A percentile compares a stretch with the other conserved stretches of the same genome.
These are phyloP conservation scores for Actias luna DNA, from an alignment of 2,888 invertebrate species.

Conservation along the genomic window DNA sequence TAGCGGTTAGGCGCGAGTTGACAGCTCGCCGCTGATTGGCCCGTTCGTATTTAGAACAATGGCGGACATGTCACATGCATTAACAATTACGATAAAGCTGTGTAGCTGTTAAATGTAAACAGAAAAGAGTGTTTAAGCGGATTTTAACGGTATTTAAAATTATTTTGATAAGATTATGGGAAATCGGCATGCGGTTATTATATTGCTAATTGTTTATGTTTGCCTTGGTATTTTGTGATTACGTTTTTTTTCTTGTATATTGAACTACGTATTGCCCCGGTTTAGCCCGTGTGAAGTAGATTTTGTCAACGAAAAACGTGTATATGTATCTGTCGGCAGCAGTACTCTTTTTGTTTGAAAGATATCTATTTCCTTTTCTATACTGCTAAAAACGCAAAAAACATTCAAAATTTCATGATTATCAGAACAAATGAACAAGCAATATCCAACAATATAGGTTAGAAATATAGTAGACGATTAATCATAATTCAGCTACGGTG, in stretches of 20 bases:
- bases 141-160: slow-evolving; percentile 6
- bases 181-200: neutral
- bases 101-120: slow-evolving; percentile 17
- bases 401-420: no score
- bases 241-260: neutral
- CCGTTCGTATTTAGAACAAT: slow-evolving; percentile 55
- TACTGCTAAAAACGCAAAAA: no score
- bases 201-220: neutral
- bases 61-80: slow-evolving; percentile 43
- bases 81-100: slow-evolving; percentile 17
- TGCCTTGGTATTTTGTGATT: neutral
- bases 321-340: no score
- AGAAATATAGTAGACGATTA: no score
- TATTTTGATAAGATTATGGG: slow-evolving; percentile 8
- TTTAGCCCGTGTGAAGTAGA: no score
- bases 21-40: slow-evolving; percentile 50
- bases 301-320: no score
- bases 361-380: no score
- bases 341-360: no score
- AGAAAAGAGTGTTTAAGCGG: slow-evolving; percentile 8
- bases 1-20: slow-evolving; percentile 31
- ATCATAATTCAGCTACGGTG: no score
- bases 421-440: no score
- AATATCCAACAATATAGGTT: no score
- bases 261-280: no score